Evolutionary conservation across 2,113 vertebrate genomes (phyloP), one percentile per base, ranked within the genome.

Genomic region (Pitta sordida): DNA sequence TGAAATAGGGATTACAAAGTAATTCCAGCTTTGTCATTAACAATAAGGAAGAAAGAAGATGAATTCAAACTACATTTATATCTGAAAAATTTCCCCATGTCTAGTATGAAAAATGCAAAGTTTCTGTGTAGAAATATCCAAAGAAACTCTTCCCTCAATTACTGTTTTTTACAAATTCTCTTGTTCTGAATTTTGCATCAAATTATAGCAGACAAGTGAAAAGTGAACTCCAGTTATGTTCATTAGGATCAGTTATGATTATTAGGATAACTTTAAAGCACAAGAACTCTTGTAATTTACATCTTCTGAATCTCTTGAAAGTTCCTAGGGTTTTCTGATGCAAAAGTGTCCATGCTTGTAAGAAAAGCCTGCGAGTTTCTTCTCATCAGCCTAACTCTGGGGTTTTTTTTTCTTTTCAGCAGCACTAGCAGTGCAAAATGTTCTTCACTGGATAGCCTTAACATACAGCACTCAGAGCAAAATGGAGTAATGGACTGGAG

Each of bases 401-500:
- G 20, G 4, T 6, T 6, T 14, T 69, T 63, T 87, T 49, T 82
- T 63, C 11, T 46, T 90, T 88, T 92, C 60, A 91, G 49, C 64
- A 97, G 97, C 96, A 93, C 91, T 82, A n/a, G 91, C 74, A 96
- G 97, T 96, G 95, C 97, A 23, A 98, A 98, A 96, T 98, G 97
- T 82, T 97, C 98, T 77, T 97, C 97, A 49, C 86, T 97, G 91
- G 98, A 98, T 52, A 91, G 97, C 58, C 96, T 98, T 90, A 94
- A 97, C 58, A 49, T 96, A 63, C 97, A 95, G 51, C 98, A 97
- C 58, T 91, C 97, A 5, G 98, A 99, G 64, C 98, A 98, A 86
- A 99, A 98, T 34, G 98, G 98, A 68, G 81, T 98, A 1, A 51
- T 97, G 87, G 98, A 99, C 70, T 98, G 98, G 98, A 98, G 98